phyloP scores from a whole-genome alignment of 2,113 vertebrate genomes.

The Casuarius casuarius region DNA sequence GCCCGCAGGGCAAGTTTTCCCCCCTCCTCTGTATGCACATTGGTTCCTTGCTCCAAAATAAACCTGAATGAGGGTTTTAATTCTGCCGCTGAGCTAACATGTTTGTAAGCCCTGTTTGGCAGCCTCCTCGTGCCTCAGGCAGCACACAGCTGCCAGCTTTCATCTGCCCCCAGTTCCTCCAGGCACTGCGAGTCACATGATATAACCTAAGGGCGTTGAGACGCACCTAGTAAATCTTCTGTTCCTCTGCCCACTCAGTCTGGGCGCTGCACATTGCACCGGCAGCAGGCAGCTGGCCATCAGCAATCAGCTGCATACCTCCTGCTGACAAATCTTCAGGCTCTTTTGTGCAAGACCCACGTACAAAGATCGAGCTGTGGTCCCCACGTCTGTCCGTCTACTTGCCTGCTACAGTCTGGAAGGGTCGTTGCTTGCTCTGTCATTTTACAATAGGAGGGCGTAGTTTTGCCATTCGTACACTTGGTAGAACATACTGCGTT shows the following conservation, averaged over 20 bases:
- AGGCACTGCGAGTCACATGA: constrained; percentile 35
- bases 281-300: constrained; percentile 40
- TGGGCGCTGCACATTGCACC: constrained; percentile 3
- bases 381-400: not conserved
- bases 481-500: not conserved
- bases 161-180: constrained; percentile 65
- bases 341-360: not conserved
- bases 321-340: not conserved
- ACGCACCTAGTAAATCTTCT: constrained; percentile 23
- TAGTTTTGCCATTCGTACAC: accelerated
- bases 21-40: not conserved
- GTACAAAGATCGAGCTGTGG: not conserved
- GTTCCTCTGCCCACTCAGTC: constrained; percentile 43
- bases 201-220: not conserved
- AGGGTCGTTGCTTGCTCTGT: not conserved
- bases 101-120: constrained; percentile 61
- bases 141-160: constrained; percentile 69
- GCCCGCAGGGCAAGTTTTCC: constrained; percentile 27
- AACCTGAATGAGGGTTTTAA: constrained; percentile 34
- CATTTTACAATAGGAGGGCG: not conserved
- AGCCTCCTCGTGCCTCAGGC: constrained; percentile 33
- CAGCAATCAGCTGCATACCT: constrained; percentile 18
- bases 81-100: constrained; percentile 43
- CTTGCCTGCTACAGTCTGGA: not conserved
- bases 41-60: constrained; percentile 5